These are phyloP conservation scores for Thamnophis elegans DNA, from an alignment of 2,797 vertebrate genomes.

Conservation along the genomic window DNA sequence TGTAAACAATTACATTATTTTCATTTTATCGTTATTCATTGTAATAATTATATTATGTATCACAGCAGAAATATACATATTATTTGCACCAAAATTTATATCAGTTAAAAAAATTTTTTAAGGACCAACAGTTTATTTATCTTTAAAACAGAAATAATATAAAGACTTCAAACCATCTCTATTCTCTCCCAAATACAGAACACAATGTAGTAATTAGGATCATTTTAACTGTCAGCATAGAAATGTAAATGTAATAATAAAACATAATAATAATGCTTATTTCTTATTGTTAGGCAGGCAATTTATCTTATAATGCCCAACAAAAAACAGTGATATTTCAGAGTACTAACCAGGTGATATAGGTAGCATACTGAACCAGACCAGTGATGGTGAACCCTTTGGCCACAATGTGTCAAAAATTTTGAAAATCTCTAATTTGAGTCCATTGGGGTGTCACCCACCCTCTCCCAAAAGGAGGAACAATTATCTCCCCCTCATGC, in stretches of 20 bases:
- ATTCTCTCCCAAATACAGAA: background rate
- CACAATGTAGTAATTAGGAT: background rate
- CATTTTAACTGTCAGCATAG: background rate
- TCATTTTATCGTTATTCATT: background rate
- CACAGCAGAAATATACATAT: background rate
- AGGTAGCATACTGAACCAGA: background rate
- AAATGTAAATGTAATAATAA: background rate
- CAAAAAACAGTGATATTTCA: background rate
- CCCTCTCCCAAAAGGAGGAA: background rate
- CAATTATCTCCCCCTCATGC: background rate
- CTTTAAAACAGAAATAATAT: slow-evolving; percentile 22
- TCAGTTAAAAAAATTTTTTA: slow-evolving; percentile 23
- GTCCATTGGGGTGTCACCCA: background rate
- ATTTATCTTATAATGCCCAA: background rate
- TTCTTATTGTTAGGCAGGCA: background rate
- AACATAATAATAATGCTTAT: background rate
- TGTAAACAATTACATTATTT: background rate
- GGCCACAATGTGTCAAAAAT: background rate
- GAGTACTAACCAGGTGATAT: background rate
- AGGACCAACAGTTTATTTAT: slow-evolving; percentile 41
- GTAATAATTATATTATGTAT: background rate
- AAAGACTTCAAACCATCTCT: background rate
- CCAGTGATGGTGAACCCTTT: background rate
- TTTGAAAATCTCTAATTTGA: background rate
- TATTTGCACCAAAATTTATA: background rate